Evolutionary conservation across 2,797 vertebrate genomes (phyloP).

Genomic region (Danio albolineatus): DNA sequence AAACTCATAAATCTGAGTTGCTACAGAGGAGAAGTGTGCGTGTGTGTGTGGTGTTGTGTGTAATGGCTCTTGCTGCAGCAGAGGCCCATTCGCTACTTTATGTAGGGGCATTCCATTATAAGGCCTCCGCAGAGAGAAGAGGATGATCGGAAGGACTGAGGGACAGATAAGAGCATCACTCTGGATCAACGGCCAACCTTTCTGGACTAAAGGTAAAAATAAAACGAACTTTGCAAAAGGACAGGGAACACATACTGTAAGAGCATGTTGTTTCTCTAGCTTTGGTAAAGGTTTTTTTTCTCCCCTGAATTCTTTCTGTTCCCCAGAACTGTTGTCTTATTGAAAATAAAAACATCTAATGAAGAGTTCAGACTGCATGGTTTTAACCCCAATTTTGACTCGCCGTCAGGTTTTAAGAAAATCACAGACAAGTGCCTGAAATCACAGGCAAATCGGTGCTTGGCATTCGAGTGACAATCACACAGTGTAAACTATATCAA

Average conservation of each 20-base stretch:
- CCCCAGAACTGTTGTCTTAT: not conserved
- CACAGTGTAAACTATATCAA: no score
- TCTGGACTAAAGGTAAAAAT: not conserved
- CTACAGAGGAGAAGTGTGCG: slow-evolving; percentile 63
- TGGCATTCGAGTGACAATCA: no score
- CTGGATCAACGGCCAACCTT: not conserved
- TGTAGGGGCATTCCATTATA: slow-evolving; percentile 69
- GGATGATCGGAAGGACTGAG: not conserved
- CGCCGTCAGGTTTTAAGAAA: no score
- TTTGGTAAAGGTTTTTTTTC: not conserved
- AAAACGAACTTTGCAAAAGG: not conserved
- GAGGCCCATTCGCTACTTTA: slow-evolving; percentile 64
- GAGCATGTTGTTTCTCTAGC: not conserved
- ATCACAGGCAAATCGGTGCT: no score
- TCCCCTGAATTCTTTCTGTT: slow-evolving; percentile 1
- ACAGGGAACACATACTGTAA: not conserved
- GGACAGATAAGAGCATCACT: slow-evolving; percentile 31
- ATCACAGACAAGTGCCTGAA: no score
- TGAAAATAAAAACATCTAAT: no score
- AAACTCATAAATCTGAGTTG: slow-evolving; percentile 88
- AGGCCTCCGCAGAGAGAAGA: not conserved
- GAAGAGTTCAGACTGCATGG: no score
- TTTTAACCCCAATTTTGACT: no score
- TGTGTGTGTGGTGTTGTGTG: slow-evolving; percentile 37
- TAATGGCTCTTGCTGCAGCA: slow-evolving; percentile 73